These are phyloP conservation scores for Perca flavescens DNA, from an alignment of 2,113 vertebrate genomes.

Conservation along the genomic window DNA sequence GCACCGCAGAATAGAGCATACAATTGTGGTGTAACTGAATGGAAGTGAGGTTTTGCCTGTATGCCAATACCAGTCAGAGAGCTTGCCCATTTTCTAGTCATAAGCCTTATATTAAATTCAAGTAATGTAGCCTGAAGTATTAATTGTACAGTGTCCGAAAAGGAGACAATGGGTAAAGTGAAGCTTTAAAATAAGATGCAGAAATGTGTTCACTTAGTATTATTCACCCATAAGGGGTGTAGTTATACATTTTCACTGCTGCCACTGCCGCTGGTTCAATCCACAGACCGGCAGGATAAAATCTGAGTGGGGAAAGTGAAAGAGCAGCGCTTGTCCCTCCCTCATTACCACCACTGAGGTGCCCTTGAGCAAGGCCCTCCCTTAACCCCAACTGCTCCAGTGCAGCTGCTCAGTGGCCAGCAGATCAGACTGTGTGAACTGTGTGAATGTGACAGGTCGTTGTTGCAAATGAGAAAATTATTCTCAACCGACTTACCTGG, in stretches of 20 bases:
- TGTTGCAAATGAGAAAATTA: too few species aligned
- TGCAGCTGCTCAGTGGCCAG: too few species aligned
- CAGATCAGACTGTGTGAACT: too few species aligned
- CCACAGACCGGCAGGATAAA: too few species aligned
- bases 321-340: too few species aligned
- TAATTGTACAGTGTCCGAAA: slow-evolving; percentile 50
- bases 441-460: too few species aligned
- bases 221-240: not conserved
- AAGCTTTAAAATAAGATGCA: slow-evolving; percentile 57
- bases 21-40: slow-evolving; percentile 31
- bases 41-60: slow-evolving; percentile 9
- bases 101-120: slow-evolving; percentile 62
- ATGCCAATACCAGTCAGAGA: slow-evolving; percentile 23
- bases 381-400: too few species aligned
- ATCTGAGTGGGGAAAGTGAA: too few species aligned
- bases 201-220: slow-evolving; percentile 56
- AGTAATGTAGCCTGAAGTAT: slow-evolving; percentile 67
- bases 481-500: too few species aligned
- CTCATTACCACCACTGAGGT: too few species aligned
- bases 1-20: slow-evolving; percentile 35
- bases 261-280: not conserved
- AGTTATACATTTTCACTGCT: slow-evolving; percentile 40
- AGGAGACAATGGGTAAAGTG: slow-evolving; percentile 50
- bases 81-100: slow-evolving; percentile 47
- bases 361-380: too few species aligned